Base-by-base conservation (phyloP, 2,888 invertebrate species). In the Chymomyza procnemis region DNA sequence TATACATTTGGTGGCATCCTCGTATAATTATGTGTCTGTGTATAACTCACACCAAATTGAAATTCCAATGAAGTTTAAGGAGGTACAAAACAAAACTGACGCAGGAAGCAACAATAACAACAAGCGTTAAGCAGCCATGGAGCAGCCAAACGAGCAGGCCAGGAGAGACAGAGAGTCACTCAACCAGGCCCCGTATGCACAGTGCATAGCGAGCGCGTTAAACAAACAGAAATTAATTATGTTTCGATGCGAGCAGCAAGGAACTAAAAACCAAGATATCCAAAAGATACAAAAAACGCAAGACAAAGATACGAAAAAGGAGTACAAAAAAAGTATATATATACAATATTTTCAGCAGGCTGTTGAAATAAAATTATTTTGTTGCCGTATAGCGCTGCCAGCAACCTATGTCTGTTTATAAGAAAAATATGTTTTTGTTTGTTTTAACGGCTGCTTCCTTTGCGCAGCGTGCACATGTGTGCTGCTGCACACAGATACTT, bases 211-310 rank as follows among this genome's bases (percentile, higher is more conserved):
- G 46, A 52, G 59, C 79, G 75, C 86, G 82, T 84, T 81, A 84
- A 84, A 77, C 84, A 84, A 84, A 84, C 84, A 84, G 71, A 85
- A 84, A 84, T 86, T 84, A 84, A 84, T 86, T 84, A 84, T 84
- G 84, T 84, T 84, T 81, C 84, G 80, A 85, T 81, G 79, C 69
- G 74, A 71, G 73, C 63, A 58, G 61, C 46, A 46, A 14, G 18
- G 18, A 57, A 18, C 18, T 18, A 46, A 19, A 14, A 26, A 26
- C 26, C 26, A 26, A 26, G 26, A 26, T 8, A 26, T 26, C 26
- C 21, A 16, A 59, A 52, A 58, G 30, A 47, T 48, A 12, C 16
- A 18, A 56, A 47, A 26, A 26, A 26, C 6, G 26, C 26, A 26
- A 26, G 26, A 26, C 26, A 56, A 21, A 46, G 70, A n/a, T 6